Evolutionary conservation across 2,113 vertebrate species (phyloP).

Genomic region (Phoxinus phoxinus): DNA sequence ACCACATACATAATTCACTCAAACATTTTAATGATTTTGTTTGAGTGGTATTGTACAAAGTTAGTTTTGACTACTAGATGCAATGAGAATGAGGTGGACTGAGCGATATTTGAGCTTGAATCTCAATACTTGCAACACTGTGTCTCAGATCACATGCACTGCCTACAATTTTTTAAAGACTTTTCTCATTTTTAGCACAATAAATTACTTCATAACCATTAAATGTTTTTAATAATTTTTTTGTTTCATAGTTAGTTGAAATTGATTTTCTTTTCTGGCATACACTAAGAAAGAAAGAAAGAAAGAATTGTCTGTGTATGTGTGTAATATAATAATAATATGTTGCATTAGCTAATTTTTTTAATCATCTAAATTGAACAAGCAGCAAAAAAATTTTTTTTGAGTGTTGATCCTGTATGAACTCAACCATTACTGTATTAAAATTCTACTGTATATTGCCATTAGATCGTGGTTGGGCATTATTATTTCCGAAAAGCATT

Average conservation of each 20-base stretch:
- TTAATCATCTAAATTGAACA: not conserved
- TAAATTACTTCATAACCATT: too few species aligned
- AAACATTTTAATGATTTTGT: not conserved
- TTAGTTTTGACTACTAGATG: not conserved
- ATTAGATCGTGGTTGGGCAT: not conserved
- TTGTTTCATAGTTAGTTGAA: too few species aligned
- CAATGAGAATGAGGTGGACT: not conserved
- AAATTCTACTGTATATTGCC: not conserved
- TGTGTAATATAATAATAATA: too few species aligned
- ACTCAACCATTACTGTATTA: conserved; percentile 5
- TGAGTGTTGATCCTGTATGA: not conserved
- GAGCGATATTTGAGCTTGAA: not conserved
- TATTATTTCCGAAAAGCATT: not conserved
- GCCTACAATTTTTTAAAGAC: not conserved
- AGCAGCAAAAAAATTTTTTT: not conserved
- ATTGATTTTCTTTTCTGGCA: too few species aligned
- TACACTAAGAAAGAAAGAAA: too few species aligned
- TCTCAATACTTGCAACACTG: not conserved
- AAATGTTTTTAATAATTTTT: too few species aligned
- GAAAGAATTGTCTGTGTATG: too few species aligned
- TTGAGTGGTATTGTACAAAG: not conserved
- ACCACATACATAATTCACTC: not conserved
- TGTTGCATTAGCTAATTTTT: not conserved
- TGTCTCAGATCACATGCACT: not conserved
- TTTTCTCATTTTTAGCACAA: too few species aligned